Percentiles rank a stretch among this genome's conserved stretches.
phyloP scores from a whole-genome alignment of 2,797 vertebrate species.

The Enteromius argenteus region DNA sequence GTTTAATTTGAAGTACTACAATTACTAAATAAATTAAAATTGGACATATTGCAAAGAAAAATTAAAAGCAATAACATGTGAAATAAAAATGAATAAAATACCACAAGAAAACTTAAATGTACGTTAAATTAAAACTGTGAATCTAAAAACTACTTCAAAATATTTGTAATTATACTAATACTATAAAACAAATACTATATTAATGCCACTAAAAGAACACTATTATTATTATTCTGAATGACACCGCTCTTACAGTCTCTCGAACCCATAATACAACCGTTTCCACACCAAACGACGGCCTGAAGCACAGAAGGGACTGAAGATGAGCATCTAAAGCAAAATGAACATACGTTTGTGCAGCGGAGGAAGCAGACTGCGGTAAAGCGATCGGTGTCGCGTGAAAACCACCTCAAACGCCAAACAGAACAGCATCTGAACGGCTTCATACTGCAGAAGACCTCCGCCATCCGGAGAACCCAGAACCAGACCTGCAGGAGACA shows the following conservation, averaged over 20 bases:
- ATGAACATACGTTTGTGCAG: conserved; percentile 80
- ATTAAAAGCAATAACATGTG: neutral
- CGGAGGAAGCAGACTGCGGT: conserved; percentile 79
- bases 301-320: neutral
- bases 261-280: neutral
- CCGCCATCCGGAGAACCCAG: conserved; percentile 69
- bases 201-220: neutral
- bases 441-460: conserved; percentile 78
- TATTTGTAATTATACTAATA: neutral
- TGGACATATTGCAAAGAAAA: neutral
- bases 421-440: conserved; percentile 85
- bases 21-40: neutral
- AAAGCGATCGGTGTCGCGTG: conserved; percentile 75
- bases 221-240: neutral
- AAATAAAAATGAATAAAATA: neutral
- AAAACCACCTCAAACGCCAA: conserved; percentile 84
- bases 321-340: neutral
- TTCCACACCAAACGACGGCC: neutral
- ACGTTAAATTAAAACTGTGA: neutral
- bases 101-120: neutral
- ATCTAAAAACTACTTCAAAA: neutral
- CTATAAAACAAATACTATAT: neutral
- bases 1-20: neutral
- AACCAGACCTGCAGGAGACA: conserved; percentile 56
- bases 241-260: neutral